Conservation (phyloP, 1,140 invertebrate genomes). For the Nymphalis io region DNA sequence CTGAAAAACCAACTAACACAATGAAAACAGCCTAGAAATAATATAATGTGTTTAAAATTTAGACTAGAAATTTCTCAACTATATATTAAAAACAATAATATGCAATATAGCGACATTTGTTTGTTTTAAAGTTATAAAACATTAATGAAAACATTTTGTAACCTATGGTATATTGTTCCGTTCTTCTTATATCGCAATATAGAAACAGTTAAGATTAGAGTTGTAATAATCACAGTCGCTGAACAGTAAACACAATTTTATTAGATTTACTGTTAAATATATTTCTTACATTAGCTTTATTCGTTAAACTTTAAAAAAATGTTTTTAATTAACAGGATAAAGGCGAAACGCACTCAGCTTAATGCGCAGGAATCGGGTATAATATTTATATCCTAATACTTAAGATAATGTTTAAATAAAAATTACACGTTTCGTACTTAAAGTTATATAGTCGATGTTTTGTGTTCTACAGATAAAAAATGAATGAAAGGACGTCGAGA, state of each 20-base stretch:
- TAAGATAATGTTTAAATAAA: not conserved
- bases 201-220: not conserved
- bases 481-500: too few species aligned
- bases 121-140: too few species aligned
- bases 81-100: too few species aligned
- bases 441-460: not conserved
- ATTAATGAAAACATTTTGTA: too few species aligned
- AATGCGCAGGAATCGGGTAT: constrained; percentile 7
- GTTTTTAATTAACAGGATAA: not conserved
- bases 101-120: not conserved
- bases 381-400: constrained; percentile 6
- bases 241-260: constrained; percentile 1
- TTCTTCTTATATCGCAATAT: too few species aligned
- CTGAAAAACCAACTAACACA: not conserved
- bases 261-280: constrained; percentile 16
- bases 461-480: too few species aligned
- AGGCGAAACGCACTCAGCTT: constrained; percentile 11
- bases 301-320: not conserved
- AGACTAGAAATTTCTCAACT: not conserved
- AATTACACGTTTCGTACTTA: not conserved
- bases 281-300: not conserved
- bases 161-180: too few species aligned
- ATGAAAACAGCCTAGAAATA: not conserved
- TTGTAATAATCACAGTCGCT: not conserved
- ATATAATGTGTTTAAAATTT: not conserved